Evolutionary conservation across 2,113 vertebrate species (phyloP).

Genomic region (Lampris incognitus): DNA sequence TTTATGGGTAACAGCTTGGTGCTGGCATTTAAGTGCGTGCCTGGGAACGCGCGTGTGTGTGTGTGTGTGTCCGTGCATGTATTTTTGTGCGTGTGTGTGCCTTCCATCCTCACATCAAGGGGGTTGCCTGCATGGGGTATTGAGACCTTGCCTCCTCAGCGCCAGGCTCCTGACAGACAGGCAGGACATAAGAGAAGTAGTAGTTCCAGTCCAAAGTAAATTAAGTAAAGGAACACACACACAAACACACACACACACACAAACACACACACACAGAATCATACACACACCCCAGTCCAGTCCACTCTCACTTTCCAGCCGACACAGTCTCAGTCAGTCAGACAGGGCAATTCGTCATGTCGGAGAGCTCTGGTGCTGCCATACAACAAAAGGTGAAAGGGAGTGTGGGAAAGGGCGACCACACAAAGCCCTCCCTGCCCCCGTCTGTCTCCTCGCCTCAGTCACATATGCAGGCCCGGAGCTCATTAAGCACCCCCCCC

Average conservation of each 20-base stretch:
- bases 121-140: slow-evolving; percentile 13
- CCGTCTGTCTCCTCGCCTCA: slow-evolving; percentile 68
- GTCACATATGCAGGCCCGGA: slow-evolving; percentile 50
- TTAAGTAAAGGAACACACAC: slow-evolving; percentile 32
- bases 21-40: slow-evolving; percentile 71
- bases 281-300: slow-evolving; percentile 26
- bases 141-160: slow-evolving; percentile 33
- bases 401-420: slow-evolving; percentile 83
- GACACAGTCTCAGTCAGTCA: slow-evolving; percentile 55
- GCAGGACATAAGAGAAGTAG: slow-evolving; percentile 33
- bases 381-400: slow-evolving; percentile 80
- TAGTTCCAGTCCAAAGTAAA: slow-evolving; percentile 8
- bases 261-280: not conserved
- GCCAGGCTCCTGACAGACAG: slow-evolving; percentile 32
- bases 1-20: slow-evolving; percentile 82
- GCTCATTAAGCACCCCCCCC: slow-evolving; percentile 40
- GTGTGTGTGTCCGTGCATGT: slow-evolving; percentile 35
- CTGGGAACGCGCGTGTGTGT: slow-evolving; percentile 62
- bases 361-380: slow-evolving; percentile 68
- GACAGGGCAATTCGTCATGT: slow-evolving; percentile 80
- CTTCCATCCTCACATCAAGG: slow-evolving; percentile 35
- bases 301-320: slow-evolving; percentile 38
- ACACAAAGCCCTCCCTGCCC: slow-evolving; percentile 79
- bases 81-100: slow-evolving; percentile 26
- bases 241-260: slow-evolving; percentile 1